A percentile compares a stretch with the other conserved stretches of the same genome.
These are phyloP conservation scores for Sialis fuliginosa DNA, from an alignment of 2,888 invertebrate species.

Conservation along the genomic window DNA sequence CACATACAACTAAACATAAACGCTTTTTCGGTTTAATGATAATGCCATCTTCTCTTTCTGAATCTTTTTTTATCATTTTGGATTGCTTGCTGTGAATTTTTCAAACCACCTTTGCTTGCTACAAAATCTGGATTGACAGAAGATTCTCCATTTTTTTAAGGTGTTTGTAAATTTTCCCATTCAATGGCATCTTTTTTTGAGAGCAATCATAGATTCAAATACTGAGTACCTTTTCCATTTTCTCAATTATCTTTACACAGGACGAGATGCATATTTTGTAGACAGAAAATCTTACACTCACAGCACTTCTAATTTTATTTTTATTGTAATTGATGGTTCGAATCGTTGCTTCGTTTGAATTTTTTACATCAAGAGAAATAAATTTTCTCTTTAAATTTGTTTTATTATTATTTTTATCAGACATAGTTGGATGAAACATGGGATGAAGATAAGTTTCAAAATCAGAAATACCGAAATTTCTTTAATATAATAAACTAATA, in stretches of 20 bases:
- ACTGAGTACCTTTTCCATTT: slow-evolving; percentile 12
- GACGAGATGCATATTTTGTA: slow-evolving; percentile 2
- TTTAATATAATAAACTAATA: too few species aligned
- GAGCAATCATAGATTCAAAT: slow-evolving; percentile 11
- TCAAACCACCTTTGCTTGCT: slow-evolving; percentile 8
- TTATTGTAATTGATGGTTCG: too few species aligned
- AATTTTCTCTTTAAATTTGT: too few species aligned
- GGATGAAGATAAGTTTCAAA: too few species aligned
- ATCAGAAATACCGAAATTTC: too few species aligned
- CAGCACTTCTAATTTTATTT: too few species aligned
- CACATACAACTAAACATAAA: neutral
- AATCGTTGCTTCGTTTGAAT: too few species aligned
- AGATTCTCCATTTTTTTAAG: slow-evolving; percentile 11
- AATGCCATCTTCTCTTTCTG: neutral
- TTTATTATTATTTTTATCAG: neutral
- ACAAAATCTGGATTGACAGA: slow-evolving; percentile 10
- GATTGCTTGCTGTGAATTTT: slow-evolving; percentile 7
- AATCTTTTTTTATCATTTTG: slow-evolving; percentile 5
- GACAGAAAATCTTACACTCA: neutral
- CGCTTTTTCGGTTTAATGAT: neutral
- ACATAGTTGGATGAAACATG: neutral
- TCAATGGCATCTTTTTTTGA: slow-evolving; percentile 9
- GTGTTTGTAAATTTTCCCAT: slow-evolving; percentile 11
- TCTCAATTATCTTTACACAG: slow-evolving; percentile 11
- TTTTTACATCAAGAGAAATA: too few species aligned